Evolutionary conservation across 1,140 invertebrate species (phyloP), one percentile per base, ranked within the genome.

Genomic region (Panagrolaimus sp.): DNA sequence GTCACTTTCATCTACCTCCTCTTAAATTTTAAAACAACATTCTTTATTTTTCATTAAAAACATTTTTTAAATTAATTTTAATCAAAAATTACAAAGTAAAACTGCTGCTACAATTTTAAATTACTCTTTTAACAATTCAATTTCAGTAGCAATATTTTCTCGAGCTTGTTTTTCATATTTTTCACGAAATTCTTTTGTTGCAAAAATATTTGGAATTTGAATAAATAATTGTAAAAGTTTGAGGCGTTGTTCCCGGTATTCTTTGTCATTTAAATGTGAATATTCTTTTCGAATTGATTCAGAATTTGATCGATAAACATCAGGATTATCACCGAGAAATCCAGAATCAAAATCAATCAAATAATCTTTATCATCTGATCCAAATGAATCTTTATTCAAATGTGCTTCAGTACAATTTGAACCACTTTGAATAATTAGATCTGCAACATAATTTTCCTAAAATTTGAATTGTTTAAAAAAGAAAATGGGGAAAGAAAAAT

Each of bases 171-270:
- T 80, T 82, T 89, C 88, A 74, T 85, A 88, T 70, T 86, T 86
- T 26, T 87, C 85, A 26, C 88, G 85, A 74, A 89, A 88, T 73
- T 86, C 85, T 74, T 87, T 85, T 3, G 88, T 89, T 38, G 88
- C 87, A 84, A 87, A 89, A 76, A 89, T 88, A 75, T 89, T 89
- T 52, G 88, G 88, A 68, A 89, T 88, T 78, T 87, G 87, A 68
- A 89, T 76, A 73, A 89, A 88, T 70, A 85, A 88, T 78, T 88
- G 86, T 46, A 89, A 78, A 63, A 89, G 88, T 83, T 88, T 88
- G n/a, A 86, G 71, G 73, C 88, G 84, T 43, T 88, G 77, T 32
- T 83, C 84, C 38, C 84, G 86, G 63, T 88, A 88, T 75, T 86
- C 85, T 21, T 85, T 82, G 47, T 86, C 85, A 66, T 85, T 84